phyloP scores from a whole-genome alignment of 2,888 invertebrate species.

The Electrophaes corylata region DNA sequence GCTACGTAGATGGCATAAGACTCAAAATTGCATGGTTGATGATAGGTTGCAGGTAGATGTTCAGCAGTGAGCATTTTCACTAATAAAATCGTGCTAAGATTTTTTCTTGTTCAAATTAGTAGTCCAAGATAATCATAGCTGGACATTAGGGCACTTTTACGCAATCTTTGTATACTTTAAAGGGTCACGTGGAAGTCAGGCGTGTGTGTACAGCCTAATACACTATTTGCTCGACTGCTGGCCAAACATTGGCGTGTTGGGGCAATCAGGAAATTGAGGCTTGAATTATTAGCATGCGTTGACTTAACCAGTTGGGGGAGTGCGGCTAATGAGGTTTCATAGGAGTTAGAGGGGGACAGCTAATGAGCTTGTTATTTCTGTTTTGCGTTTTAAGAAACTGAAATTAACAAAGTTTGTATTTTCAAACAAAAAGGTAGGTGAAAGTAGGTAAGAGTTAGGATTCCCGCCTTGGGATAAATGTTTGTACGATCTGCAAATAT shows the following conservation, averaged over 20 bases:
- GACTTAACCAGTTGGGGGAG: slow-evolving; percentile 8
- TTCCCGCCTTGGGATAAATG: too few species aligned
- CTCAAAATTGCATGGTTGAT: too few species aligned
- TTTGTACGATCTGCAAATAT: too few species aligned
- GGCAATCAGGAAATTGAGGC: slow-evolving; percentile 12
- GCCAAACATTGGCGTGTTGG: slow-evolving; percentile 12
- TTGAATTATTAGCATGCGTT: slow-evolving; percentile 11
- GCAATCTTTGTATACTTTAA: background rate
- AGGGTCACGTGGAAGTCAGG: slow-evolving; percentile 3
- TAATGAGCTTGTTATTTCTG: background rate
- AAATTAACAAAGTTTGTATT: background rate
- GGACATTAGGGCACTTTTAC: background rate
- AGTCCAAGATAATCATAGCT: background rate
- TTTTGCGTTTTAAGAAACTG: background rate
- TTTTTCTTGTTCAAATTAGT: background rate
- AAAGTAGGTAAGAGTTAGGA: too few species aligned
- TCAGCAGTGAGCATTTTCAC: too few species aligned
- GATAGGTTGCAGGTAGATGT: too few species aligned
- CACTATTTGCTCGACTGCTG: slow-evolving; percentile 6
- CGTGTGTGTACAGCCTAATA: slow-evolving; percentile 14
- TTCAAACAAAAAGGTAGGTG: too few species aligned
- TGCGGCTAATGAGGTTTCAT: slow-evolving; percentile 4
- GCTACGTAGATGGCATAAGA: too few species aligned
- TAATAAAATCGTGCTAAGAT: background rate
- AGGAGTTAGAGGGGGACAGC: background rate